Conservation (phyloP, 2,888 invertebrate species). For the Anaspis maculata region DNA sequence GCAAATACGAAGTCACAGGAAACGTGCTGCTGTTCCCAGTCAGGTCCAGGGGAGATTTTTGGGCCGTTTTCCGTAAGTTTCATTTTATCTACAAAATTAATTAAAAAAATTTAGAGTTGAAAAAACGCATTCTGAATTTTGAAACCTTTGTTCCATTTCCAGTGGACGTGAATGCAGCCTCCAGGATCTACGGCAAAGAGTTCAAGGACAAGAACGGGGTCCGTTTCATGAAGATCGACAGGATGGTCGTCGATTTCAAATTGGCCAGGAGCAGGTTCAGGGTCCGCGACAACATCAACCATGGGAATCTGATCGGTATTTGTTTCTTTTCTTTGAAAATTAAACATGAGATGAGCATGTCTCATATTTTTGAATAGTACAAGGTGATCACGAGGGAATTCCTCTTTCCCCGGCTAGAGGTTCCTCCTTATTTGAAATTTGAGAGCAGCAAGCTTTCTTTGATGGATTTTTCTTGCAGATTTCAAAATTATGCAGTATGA, state of each 20-base stretch:
- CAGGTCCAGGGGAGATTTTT: conserved; percentile 70
- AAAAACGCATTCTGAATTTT: neutral
- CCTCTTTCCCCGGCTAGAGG: too few relatives aligned
- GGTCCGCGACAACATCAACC: conserved; percentile 63
- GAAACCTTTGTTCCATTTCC: conserved; percentile 23
- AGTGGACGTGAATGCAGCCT: conserved; percentile 65
- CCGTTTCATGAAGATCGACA: conserved; percentile 60
- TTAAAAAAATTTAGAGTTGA: neutral
- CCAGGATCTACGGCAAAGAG: conserved; percentile 63
- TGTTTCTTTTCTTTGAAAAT: too few relatives aligned
- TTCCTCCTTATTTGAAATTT: too few relatives aligned
- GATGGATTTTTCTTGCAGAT: conserved; percentile 3
- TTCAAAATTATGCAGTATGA: too few relatives aligned
- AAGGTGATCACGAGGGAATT: too few relatives aligned
- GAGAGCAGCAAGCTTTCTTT: conserved; percentile 12
- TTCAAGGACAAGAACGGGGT: conserved; percentile 48
- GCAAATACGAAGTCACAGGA: conserved; percentile 68
- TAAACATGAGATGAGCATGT: too few relatives aligned
- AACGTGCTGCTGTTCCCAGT: conserved; percentile 72
- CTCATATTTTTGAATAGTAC: too few relatives aligned
- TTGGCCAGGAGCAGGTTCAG: conserved; percentile 62
- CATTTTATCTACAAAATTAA: conserved; percentile 4
- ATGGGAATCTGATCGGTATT: conserved; percentile 68
- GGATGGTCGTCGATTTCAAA: conserved; percentile 62
- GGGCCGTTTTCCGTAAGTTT: conserved; percentile 67